These are phyloP conservation scores for Chironomus tentans DNA, from an alignment of 2,888 invertebrate genomes.

Conservation along the genomic window DNA sequence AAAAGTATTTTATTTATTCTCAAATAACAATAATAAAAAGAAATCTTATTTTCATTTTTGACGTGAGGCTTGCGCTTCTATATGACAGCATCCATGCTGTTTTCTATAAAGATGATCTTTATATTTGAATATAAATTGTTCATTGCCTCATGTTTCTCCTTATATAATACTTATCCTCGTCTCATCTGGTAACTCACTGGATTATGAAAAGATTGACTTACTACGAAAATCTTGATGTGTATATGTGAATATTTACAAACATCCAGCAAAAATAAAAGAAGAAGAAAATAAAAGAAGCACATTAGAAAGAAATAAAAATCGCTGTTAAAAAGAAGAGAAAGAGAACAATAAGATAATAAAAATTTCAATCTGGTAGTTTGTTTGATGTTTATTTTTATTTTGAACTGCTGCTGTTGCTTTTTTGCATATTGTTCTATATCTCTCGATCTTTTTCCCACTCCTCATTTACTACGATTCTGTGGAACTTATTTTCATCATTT, in stretches of 20 bases:
- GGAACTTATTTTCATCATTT: background rate
- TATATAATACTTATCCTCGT: background rate
- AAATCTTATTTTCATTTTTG: background rate
- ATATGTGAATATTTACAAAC: too few relatives aligned
- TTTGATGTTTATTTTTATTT: background rate
- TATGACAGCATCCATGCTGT: background rate
- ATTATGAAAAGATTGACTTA: too few relatives aligned
- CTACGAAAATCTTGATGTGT: too few relatives aligned
- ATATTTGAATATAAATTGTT: slow-evolving; percentile 5
- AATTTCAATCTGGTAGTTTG: slow-evolving; percentile 15
- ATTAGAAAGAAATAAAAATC: background rate
- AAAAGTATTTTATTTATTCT: background rate
- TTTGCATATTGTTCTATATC: slow-evolving; percentile 18
- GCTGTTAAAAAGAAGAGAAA: background rate
- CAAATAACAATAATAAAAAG: background rate
- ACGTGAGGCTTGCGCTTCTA: slow-evolving; percentile 18
- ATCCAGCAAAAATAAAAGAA: background rate
- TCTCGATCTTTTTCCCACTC: background rate
- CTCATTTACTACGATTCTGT: background rate
- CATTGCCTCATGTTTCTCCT: background rate
- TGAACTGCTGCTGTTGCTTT: slow-evolving; percentile 3
- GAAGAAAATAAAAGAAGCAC: background rate
- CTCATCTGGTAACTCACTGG: background rate
- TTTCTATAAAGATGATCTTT: background rate
- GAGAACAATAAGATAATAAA: slow-evolving; percentile 22